These are phyloP conservation scores for Uria aalge DNA, from an alignment of 2,113 vertebrate genomes.

Conservation along the genomic window DNA sequence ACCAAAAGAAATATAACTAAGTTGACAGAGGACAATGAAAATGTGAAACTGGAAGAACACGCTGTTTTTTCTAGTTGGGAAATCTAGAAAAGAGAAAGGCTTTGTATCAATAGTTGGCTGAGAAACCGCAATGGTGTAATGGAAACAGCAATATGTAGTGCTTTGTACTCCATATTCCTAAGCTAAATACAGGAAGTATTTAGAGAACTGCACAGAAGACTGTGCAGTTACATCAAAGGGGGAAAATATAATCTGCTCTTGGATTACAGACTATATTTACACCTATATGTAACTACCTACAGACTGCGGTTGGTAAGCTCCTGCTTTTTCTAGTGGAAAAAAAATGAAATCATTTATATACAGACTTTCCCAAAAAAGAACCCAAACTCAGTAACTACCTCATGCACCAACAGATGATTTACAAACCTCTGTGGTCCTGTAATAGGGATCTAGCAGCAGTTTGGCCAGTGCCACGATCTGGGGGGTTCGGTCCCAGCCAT, in stretches of 20 bases:
- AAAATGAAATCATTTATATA: neutral
- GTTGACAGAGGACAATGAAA: neutral
- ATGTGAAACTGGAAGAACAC: neutral
- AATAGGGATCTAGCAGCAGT: conserved; percentile 93
- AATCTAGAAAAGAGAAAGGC: neutral
- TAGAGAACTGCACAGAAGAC: too few species aligned
- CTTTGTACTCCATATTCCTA: neutral
- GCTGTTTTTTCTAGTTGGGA: neutral
- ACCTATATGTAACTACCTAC: neutral
- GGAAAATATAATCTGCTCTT: neutral
- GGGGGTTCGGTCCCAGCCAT: conserved; percentile 97
- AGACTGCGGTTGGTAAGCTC: neutral
- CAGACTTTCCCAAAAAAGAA: neutral
- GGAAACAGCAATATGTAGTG: neutral
- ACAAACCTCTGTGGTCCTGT: conserved; percentile 92
- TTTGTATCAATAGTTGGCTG: neutral
- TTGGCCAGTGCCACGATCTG: conserved; percentile 96
- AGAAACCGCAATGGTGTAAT: neutral
- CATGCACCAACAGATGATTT: neutral
- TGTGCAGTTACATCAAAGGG: neutral
- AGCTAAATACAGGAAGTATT: neutral
- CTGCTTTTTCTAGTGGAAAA: neutral
- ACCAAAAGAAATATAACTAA: neutral
- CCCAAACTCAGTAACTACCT: rapidly evolving
- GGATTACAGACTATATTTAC: neutral